Base-by-base conservation (phyloP, 2,888 invertebrate genomes). In the Omphaloscelis lunosa region DNA sequence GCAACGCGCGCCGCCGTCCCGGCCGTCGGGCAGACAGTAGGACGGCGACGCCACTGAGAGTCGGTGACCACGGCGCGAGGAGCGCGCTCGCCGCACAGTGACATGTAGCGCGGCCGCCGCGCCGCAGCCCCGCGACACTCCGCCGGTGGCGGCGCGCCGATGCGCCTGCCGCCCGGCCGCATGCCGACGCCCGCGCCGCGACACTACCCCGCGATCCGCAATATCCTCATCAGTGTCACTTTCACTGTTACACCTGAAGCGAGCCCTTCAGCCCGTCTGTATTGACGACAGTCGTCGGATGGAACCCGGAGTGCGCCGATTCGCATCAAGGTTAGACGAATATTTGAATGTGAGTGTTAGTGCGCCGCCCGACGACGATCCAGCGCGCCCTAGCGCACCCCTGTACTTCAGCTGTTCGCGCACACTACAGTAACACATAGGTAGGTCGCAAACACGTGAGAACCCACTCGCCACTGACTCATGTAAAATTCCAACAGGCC, bases 281-380 rank as follows among this genome's bases (percentile, higher is more conserved):
- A 92, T 93, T 92, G 94, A 94, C 95, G 95, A 94, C 94, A 92
- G 92, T 93, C 96, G 95, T 95, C 96, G 95, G 95, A 96, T 96
- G 96, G 96, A 96, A 95, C 96, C 96, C 96, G 95, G 96, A 96
- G 96, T 96, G 96, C 96, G 94, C 95, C 96, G 95, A 96, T 95
- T 95, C 96, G 96, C 96, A 96, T 96, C 96, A 96, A 96, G 96
- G 96, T 96, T 96, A 96, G 96, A 95, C 93, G 95, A 95, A 95
- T 95, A 95, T 95, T 95, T 95, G 94, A 94, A 93, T 94, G 96
- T 96, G 96, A 96, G 96, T 96, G 96, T 94, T 94, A 92, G 96
- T 96, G 96, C 93, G 92, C 93, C 93, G 93, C 91, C 93, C 92
- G 89, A 90, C 92, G 92, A 89, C 89, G 91, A 89, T 85, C 90